Evolutionary conservation across 2,888 invertebrate species (phyloP).

Genomic region (Nasonia oneida): DNA sequence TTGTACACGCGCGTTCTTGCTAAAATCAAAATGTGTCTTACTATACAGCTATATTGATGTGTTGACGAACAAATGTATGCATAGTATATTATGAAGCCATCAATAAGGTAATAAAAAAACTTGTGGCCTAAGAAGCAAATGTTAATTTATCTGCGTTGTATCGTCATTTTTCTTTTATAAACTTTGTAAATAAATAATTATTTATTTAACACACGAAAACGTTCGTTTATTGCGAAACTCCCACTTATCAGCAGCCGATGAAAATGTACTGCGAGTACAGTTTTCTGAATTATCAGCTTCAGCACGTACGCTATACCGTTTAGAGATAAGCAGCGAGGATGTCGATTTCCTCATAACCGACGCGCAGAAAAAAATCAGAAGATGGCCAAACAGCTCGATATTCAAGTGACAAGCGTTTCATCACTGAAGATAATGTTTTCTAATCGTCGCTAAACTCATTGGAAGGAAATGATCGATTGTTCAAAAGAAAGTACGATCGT

Average conservation of each 20-base stretch:
- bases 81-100: background rate
- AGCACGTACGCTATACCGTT: background rate
- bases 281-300: background rate
- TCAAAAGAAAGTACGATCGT: too few relatives aligned
- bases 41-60: slow-evolving; percentile 11
- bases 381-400: background rate
- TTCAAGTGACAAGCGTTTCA: background rate
- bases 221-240: background rate
- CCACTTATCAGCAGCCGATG: background rate
- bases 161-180: background rate
- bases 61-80: background rate
- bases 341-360: background rate
- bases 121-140: slow-evolving; percentile 8
- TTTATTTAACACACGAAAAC: background rate
- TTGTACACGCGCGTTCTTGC: background rate
- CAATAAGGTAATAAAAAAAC: slow-evolving; percentile 35
- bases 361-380: background rate
- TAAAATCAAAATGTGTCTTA: slow-evolving; percentile 6
- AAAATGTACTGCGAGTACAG: background rate
- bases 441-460: too few relatives aligned
- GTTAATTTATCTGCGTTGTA: slow-evolving; percentile 3
- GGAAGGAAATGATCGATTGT: too few relatives aligned
- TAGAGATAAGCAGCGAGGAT: background rate
- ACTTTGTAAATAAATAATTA: slow-evolving; percentile 45
- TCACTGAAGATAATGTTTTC: too few relatives aligned